Percentiles rank a stretch among this genome's conserved stretches.
phyloP scores from a whole-genome alignment of 2,113 vertebrate genomes.

The Hippocampus zosterae region DNA sequence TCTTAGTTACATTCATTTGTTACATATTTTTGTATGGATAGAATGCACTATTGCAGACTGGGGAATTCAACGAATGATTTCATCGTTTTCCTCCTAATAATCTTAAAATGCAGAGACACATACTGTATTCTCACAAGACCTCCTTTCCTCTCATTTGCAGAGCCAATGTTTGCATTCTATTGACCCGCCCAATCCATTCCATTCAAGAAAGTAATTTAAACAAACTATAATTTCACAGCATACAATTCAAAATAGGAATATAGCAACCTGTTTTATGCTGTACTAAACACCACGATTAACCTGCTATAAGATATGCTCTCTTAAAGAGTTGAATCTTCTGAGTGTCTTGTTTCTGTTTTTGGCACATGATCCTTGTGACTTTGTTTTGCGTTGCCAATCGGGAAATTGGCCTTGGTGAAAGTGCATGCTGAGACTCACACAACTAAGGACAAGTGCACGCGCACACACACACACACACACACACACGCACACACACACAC shows the following conservation, averaged over 20 bases:
- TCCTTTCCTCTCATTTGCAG: not conserved
- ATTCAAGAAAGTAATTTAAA: not conserved
- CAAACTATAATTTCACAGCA: not conserved
- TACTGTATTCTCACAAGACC: not conserved
- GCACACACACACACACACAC: conserved; percentile 13
- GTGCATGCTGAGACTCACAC: conserved; percentile 28
- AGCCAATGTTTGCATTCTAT: not conserved
- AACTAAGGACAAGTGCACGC: not conserved
- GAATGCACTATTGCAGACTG: no score
- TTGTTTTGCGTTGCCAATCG: conserved; percentile 5
- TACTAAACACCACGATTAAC: not conserved
- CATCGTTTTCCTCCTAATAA: not conserved
- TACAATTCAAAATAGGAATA: not conserved
- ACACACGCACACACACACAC: conserved; percentile 7
- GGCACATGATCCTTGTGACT: conserved; percentile 28
- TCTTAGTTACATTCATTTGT: not conserved
- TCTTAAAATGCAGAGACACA: not conserved
- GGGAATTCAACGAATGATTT: not conserved
- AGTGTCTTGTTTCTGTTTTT: conserved; percentile 1
- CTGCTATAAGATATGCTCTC: not conserved
- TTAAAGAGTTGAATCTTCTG: not conserved
- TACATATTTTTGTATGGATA: not conserved
- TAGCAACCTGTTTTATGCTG: not conserved
- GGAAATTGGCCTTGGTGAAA: conserved; percentile 39
- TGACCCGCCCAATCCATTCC: not conserved